A percentile compares a stretch with the other conserved stretches of the same genome.
Conservation (phyloP, 2,113 vertebrate species). For the Pygathrix nemaeus region DNA sequence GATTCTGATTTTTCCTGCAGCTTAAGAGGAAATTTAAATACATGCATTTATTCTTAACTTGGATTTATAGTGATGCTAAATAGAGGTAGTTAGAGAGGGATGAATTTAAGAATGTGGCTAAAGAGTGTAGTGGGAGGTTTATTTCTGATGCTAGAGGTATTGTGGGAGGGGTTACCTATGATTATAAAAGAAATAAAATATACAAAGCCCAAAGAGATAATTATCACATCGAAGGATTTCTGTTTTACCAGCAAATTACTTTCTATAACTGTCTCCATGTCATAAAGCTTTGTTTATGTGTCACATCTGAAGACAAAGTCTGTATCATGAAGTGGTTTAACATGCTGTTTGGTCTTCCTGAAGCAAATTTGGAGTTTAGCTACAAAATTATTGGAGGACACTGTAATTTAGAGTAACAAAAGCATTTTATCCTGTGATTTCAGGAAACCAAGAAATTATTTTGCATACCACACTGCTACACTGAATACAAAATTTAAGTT, state of each 20-base stretch:
- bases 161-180: neutral
- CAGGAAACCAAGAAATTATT: neutral
- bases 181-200: neutral
- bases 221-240: neutral
- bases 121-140: neutral
- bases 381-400: neutral
- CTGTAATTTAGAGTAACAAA: constrained; percentile 10
- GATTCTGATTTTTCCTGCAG: constrained; percentile 16
- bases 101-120: neutral
- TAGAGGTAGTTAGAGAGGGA: neutral
- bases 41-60: neutral
- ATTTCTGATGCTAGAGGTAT: neutral
- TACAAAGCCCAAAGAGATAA: neutral
- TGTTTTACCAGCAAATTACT: neutral
- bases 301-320: neutral
- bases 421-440: constrained; percentile 14
- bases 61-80: neutral
- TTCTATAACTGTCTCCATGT: neutral
- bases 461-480: neutral
- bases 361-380: neutral
- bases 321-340: neutral
- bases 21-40: constrained; percentile 3
- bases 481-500: neutral
- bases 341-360: neutral
- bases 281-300: neutral